A percentile compares a stretch with the other conserved stretches of the same genome.
Conservation (phyloP, 2,113 vertebrate species). For the Malurus elegans region DNA sequence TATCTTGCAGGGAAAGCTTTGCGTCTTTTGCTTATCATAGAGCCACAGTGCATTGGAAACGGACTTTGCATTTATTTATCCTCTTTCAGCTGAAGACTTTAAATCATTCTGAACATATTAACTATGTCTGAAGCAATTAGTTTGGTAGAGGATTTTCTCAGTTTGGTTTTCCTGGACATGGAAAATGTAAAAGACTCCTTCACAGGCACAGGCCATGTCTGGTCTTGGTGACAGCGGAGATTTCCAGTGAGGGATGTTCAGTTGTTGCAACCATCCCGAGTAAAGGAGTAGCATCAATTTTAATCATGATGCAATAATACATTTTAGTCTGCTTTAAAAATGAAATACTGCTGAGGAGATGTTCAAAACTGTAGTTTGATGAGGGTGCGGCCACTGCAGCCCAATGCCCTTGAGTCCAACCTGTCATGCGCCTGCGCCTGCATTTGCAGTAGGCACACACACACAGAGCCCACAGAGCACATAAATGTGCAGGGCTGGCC, state of each 20-base stretch:
- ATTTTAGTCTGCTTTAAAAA: background rate
- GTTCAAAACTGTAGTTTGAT: background rate
- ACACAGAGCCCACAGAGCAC: background rate
- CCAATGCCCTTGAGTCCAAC: background rate
- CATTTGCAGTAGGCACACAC: background rate
- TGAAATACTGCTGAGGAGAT: background rate
- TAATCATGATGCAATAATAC: background rate
- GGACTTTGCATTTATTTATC: background rate
- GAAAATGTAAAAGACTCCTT: background rate
- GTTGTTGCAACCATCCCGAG: background rate
- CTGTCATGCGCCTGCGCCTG: background rate
- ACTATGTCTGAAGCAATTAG: background rate
- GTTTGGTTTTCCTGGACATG: background rate
- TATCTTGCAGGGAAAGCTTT: background rate
- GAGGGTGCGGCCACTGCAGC: fast-evolving
- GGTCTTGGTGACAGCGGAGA: background rate
- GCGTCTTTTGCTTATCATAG: background rate
- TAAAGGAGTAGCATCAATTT: background rate
- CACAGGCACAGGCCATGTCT: background rate
- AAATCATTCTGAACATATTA: background rate
- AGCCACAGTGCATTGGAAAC: background rate
- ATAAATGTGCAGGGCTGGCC: fast-evolving
- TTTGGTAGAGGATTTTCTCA: background rate
- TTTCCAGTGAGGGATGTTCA: background rate
- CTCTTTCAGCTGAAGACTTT: background rate